Conservation (phyloP, 1,140 invertebrate genomes). For the Drosophila santomea region DNA sequence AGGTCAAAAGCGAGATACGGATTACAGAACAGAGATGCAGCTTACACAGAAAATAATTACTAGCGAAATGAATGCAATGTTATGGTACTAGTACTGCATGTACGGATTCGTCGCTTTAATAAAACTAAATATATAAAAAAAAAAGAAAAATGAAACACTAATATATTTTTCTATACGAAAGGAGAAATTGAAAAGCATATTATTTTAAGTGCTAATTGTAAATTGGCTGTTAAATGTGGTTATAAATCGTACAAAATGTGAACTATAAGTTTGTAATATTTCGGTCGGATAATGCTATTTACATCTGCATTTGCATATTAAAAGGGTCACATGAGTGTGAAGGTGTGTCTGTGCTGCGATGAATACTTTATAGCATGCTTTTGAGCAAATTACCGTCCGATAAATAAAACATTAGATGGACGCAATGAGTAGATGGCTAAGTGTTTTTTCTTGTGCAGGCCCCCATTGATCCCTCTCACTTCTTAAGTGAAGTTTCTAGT, state of each 20-base stretch:
- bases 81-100: too few species aligned
- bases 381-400: constrained; percentile 68
- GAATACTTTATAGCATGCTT: constrained; percentile 77
- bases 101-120: too few species aligned
- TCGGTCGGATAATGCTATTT: constrained; percentile 36
- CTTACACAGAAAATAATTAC: neutral
- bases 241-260: too few species aligned
- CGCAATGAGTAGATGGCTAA: neutral
- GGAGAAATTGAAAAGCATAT: neutral
- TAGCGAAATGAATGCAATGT: neutral
- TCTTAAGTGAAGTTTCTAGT: constrained; percentile 31
- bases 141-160: neutral
- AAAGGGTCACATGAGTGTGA: constrained; percentile 34
- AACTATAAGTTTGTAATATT: neutral
- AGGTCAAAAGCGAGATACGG: constrained; percentile 44
- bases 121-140: too few species aligned
- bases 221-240: too few species aligned
- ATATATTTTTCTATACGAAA: neutral
- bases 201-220: too few species aligned
- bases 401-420: constrained; percentile 62
- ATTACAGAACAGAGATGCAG: constrained; percentile 4
- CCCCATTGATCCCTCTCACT: constrained; percentile 28
- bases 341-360: constrained; percentile 25
- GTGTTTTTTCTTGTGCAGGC: constrained; percentile 17
- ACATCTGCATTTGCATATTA: constrained; percentile 51